A percentile compares a stretch with the other conserved stretches of the same genome.
Evolutionary conservation across 92 coral and sea anemone genomes (phyloP).

Genomic region (Zoanthus gigantus): DNA sequence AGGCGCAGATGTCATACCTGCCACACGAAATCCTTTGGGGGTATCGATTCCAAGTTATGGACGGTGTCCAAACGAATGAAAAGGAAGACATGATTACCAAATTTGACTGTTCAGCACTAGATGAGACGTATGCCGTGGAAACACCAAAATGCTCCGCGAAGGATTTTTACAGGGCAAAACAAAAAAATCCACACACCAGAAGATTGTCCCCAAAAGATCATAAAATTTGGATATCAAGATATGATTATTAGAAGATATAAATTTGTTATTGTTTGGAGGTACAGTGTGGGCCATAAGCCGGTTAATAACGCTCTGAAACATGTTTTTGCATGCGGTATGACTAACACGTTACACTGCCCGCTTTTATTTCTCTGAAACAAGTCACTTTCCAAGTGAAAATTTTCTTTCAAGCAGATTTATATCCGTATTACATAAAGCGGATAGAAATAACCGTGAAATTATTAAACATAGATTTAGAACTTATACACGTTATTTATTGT

Average conservation of each 20-base stretch:
- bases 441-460: neutral
- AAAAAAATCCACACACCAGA: neutral
- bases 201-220: conserved; percentile 7
- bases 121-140: conserved; percentile 56
- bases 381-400: neutral
- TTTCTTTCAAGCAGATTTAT: neutral
- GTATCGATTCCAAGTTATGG: conserved; percentile 66
- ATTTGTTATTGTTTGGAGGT: neutral
- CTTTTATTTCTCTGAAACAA: neutral
- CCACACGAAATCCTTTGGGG: conserved; percentile 93
- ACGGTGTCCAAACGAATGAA: neutral
- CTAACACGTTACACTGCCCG: too few species aligned
- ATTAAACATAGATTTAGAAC: neutral
- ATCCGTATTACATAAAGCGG: neutral
- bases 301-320: neutral
- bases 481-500: neutral
- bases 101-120: conserved; percentile 72
- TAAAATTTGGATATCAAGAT: neutral
- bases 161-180: conserved; percentile 43
- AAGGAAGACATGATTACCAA: conserved; percentile 31
- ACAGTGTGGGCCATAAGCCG: neutral
- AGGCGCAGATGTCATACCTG: conserved; percentile 88
- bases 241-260: conserved; percentile 12
- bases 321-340: too few species aligned
- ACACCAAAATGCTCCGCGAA: conserved; percentile 66